Evolutionary conservation across 2,888 invertebrate species (phyloP), one percentile per base, ranked within the genome.

Genomic region (Dioctria rufipes): DNA sequence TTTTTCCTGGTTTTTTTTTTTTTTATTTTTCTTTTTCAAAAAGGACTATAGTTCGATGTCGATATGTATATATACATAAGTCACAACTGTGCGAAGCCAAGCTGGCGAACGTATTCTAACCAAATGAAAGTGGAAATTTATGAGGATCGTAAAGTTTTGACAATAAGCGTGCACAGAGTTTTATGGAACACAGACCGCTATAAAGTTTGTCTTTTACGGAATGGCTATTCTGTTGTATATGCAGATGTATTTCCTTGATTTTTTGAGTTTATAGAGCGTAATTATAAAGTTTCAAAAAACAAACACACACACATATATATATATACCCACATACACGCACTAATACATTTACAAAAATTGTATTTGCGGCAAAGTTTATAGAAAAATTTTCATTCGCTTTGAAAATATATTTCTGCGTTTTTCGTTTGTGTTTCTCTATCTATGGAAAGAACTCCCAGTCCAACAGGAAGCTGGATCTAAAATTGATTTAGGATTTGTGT

Each of bases 91-190:
- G 71, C 71, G 71, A 51, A 8, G 42, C 25, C 25, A 25, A 25
- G 25, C 25, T 25, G 25, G 25, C 25, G 25, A 25, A 25, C 25
- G 25, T 25, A 25, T 25, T 51, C 11, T 51, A 54, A 5, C 54
- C 4, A 54, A 71, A 71, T 71, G 54, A 51, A 51, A 71, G 46
- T 54, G 71, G 13, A 71, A 71, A 71, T 71, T 71, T 71, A 71
- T 54, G 71, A 71, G 71, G 71, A 71, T 71, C 71, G 71, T 71
- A 71, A 71, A 71, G 51, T 71, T 71, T 71, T 71, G 71, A 71
- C 71, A 71, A 71, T 71, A 71, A 71, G 71, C 71, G 25, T 25
- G 71, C 71, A 51, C 40, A 71, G 71, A 67, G 71, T 51, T 71
- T 63, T 71, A 71, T 71, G 71, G 37, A 71, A 71, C 25, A 25